Evolutionary conservation across 2,888 invertebrate species (phyloP), one percentile per base, ranked within the genome.

Genomic region (Trachelus iudaicus): DNA sequence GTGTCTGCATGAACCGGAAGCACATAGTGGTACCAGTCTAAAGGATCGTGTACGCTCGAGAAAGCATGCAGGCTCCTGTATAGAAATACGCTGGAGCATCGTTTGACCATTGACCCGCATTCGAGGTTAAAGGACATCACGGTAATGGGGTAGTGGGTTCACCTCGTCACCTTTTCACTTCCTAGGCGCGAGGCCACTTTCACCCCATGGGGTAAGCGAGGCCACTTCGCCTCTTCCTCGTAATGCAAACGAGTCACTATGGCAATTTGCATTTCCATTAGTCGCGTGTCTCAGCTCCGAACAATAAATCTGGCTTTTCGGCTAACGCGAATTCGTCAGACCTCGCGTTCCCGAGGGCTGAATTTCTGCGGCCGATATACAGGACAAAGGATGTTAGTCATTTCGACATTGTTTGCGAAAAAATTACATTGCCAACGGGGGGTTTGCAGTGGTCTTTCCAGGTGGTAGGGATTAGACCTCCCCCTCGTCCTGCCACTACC

Each of bases 251-350:
- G 84, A 84, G 82, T 84, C 84, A 81, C 85, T 82, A 81, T 85
- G 82, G 85, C 86, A 81, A 88, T 87, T 88, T 87, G 85, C 87
- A 87, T 88, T 86, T 89, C 85, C 85, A 87, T 89, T 88, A 87
- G 85, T 82, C 77, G 79, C 80, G 79, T 83, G 80, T 77, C 79
- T 78, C 79, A 81, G 75, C 76, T 77, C 76, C 80, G 78, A 69
- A 77, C 85, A 81, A 85, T 85, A 85, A 85, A 85, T 84, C 83
- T 79, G 82, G 73, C 71, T 71, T 15, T 71, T 31, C 71, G 71
- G 31, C 9, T 71, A 23, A 71, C 23, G 56, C 23, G 23, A 56
- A 56, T 56, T 56, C 23, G 56, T 15, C 56, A 23, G 23, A 56
- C 75, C 71, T 77, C 75, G 75, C 71, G 75, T 75, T 74, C 69